These are phyloP conservation scores for Poecilobothrus nobilitatus DNA, from an alignment of 2,888 invertebrate species.

Conservation along the genomic window DNA sequence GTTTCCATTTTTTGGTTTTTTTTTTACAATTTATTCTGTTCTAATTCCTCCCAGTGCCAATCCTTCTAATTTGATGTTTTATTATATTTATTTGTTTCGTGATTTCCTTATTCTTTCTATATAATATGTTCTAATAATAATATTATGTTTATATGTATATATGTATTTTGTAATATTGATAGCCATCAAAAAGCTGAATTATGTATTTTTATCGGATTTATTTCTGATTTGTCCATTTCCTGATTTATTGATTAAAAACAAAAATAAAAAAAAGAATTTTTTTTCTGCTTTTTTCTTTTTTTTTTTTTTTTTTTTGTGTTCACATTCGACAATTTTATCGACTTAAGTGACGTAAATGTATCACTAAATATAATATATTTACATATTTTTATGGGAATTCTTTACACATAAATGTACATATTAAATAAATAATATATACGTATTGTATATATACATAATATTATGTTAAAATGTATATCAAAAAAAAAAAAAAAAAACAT, in stretches of 20 bases:
- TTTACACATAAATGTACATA: background rate
- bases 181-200: constrained; percentile 1
- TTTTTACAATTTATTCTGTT: too few relatives aligned
- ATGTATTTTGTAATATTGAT: background rate
- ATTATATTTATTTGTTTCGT: too few relatives aligned
- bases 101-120: too few relatives aligned
- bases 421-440: background rate
- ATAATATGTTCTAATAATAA: too few relatives aligned
- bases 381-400: background rate
- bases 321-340: background rate
- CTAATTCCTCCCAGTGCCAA: too few relatives aligned
- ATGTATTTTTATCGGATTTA: background rate
- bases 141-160: too few relatives aligned
- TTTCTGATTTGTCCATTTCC: background rate
- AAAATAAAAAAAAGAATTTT: background rate
- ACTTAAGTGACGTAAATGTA: constrained; percentile 6
- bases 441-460: background rate
- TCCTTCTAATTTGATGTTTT: too few relatives aligned
- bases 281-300: background rate
- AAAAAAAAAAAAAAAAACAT: too few relatives aligned
- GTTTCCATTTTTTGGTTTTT: too few relatives aligned
- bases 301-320: too few relatives aligned
- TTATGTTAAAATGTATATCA: background rate
- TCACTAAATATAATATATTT: background rate
- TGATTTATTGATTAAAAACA: background rate